phyloP scores from a whole-genome alignment of 2,888 invertebrate species.

The Drosophila subsilvestris region DNA sequence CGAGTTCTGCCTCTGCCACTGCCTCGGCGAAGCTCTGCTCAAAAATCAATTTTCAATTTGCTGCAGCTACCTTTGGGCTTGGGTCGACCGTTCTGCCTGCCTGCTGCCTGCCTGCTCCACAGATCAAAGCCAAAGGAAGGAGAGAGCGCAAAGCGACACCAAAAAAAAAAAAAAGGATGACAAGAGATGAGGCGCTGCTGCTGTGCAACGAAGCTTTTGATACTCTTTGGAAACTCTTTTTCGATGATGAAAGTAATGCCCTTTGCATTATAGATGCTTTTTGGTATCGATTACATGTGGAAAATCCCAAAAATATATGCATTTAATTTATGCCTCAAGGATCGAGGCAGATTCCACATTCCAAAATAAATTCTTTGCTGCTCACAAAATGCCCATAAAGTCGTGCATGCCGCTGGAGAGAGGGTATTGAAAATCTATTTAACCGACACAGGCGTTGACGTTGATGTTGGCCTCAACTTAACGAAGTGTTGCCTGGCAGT shows the following conservation, averaged over 20 bases:
- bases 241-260: too few relatives aligned
- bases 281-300: not conserved
- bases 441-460: slow-evolving; percentile 75
- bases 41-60: slow-evolving; percentile 79
- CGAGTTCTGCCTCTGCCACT: not conserved
- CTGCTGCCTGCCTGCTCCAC: slow-evolving; percentile 38
- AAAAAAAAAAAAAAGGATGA: slow-evolving; percentile 29
- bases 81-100: slow-evolving; percentile 35
- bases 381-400: not conserved
- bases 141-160: slow-evolving; percentile 48
- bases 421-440: slow-evolving; percentile 66
- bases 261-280: too few relatives aligned
- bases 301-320: too few relatives aligned
- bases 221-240: not conserved
- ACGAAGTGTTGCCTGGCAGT: slow-evolving; percentile 70
- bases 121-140: slow-evolving; percentile 68
- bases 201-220: not conserved
- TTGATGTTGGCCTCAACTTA: slow-evolving; percentile 74
- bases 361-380: not conserved
- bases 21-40: slow-evolving; percentile 26
- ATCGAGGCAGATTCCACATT: too few relatives aligned
- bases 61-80: slow-evolving; percentile 62
- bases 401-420: accelerated
- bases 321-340: too few relatives aligned
- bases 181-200: not conserved